Conservation (phyloP, 1,140 invertebrate species). For the Anagrus nilaparvatae region DNA sequence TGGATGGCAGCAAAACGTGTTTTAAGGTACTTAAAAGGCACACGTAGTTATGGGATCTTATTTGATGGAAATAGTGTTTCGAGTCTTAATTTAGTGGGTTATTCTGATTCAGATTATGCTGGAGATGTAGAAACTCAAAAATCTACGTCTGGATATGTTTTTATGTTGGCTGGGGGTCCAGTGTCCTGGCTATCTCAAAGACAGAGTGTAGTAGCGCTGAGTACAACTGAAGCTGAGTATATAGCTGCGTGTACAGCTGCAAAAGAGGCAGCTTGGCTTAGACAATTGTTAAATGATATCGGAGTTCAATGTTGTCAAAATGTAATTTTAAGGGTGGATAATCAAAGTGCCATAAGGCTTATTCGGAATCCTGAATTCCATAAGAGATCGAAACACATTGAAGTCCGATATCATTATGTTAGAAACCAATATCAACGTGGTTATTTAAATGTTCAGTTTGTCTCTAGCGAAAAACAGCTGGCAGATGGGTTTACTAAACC, state of each 20-base stretch:
- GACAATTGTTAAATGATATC: slow-evolving; percentile 17
- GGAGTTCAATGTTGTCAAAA: too few species aligned
- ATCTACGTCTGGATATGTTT: slow-evolving; percentile 7
- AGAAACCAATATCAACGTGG: too few species aligned
- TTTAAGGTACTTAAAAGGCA: slow-evolving; percentile 11
- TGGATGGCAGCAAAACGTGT: slow-evolving; percentile 7
- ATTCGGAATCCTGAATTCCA: slow-evolving; percentile 29
- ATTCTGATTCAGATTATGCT: slow-evolving; percentile 14
- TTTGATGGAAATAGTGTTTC: neutral
- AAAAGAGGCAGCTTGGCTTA: slow-evolving; percentile 33
- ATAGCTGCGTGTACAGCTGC: slow-evolving; percentile 31
- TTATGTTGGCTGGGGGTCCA: slow-evolving; percentile 5
- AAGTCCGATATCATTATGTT: slow-evolving; percentile 28
- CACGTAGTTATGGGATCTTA: slow-evolving; percentile 3
- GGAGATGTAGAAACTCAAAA: slow-evolving; percentile 8
- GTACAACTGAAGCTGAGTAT: slow-evolving; percentile 41
- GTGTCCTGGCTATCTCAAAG: slow-evolving; percentile 11
- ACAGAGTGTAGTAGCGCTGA: too few species aligned
- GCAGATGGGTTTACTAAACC: too few species aligned
- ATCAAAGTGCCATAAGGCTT: slow-evolving; percentile 32
- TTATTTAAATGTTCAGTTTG: too few species aligned
- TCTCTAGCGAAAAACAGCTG: too few species aligned
- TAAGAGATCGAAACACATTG: slow-evolving; percentile 25
- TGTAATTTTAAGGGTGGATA: slow-evolving; percentile 24
- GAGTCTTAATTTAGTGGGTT: neutral